Evolutionary conservation across 2,888 invertebrate genomes (phyloP).

Genomic region (Onthophagus sagittarius): DNA sequence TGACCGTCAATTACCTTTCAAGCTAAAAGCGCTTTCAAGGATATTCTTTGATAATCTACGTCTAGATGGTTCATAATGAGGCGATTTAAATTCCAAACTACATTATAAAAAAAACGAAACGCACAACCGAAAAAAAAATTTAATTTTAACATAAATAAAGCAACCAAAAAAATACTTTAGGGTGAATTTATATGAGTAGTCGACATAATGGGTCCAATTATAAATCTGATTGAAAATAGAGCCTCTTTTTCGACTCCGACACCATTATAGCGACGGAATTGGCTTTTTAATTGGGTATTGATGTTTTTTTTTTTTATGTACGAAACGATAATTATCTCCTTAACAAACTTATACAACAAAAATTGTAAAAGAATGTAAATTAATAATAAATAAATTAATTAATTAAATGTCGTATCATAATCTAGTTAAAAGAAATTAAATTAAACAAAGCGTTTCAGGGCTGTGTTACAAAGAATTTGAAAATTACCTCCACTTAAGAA

Average conservation of each 20-base stretch:
- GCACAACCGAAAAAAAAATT: background rate
- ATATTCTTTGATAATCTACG: background rate
- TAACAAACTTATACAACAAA: no score
- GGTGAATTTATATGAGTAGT: no score
- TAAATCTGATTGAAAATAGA: background rate
- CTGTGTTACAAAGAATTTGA: background rate
- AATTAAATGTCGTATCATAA: no score
- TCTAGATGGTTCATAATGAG: background rate
- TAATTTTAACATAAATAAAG: background rate
- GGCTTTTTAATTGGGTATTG: background rate
- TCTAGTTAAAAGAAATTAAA: background rate
- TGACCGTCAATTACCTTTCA: background rate
- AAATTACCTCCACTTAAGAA: background rate
- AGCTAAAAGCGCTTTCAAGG: background rate
- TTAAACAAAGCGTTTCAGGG: background rate
- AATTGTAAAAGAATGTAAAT: no score
- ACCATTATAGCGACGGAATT: background rate
- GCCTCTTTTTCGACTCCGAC: background rate
- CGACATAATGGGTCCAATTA: background rate
- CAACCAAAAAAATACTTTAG: background rate
- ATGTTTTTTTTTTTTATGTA: background rate
- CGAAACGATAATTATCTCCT: no score
- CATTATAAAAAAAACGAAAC: background rate
- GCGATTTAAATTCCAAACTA: background rate
- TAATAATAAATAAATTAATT: no score